Conservation (phyloP, 2,888 invertebrate genomes). For the Tyria jacobaeae region DNA sequence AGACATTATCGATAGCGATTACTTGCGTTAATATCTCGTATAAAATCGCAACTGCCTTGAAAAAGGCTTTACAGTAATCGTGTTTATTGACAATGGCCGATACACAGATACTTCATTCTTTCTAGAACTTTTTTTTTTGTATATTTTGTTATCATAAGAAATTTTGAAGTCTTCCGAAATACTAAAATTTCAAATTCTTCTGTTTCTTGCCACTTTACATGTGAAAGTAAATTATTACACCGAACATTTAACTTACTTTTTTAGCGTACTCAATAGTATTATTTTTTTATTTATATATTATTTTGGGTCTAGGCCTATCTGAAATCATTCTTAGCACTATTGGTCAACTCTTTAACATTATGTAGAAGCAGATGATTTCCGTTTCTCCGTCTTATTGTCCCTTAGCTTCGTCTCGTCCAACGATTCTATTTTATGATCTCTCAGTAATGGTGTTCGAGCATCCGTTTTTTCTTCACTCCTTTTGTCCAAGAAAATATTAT, state of each 20-base stretch:
- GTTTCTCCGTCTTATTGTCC: slow-evolving; percentile 78
- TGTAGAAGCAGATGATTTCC: slow-evolving; percentile 83
- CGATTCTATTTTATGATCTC: slow-evolving; percentile 82
- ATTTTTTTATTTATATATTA: not conserved
- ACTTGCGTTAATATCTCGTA: slow-evolving; percentile 43
- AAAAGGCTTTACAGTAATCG: slow-evolving; percentile 52
- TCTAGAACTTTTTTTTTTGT: slow-evolving; percentile 10
- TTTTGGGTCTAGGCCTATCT: slow-evolving; percentile 4
- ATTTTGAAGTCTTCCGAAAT: slow-evolving; percentile 39
- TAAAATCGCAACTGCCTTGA: slow-evolving; percentile 42
- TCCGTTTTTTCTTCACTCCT: slow-evolving; percentile 73
- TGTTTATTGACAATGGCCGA: slow-evolving; percentile 30
- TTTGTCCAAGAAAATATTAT: slow-evolving; percentile 72
- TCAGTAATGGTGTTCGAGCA: slow-evolving; percentile 77
- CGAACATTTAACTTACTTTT: not conserved
- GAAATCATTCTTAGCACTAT: slow-evolving; percentile 62
- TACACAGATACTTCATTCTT: slow-evolving; percentile 13
- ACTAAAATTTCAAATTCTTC: slow-evolving; percentile 23
- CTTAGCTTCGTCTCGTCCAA: slow-evolving; percentile 80
- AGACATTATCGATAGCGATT: slow-evolving; percentile 56
- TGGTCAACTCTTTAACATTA: slow-evolving; percentile 68
- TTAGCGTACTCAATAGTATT: not conserved
- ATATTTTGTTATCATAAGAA: slow-evolving; percentile 31
- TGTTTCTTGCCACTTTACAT: slow-evolving; percentile 1
- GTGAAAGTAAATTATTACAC: not conserved